A percentile compares a stretch with the other conserved stretches of the same genome.
Conservation (phyloP, 2,797 vertebrate species). For the Squalus acanthias region DNA sequence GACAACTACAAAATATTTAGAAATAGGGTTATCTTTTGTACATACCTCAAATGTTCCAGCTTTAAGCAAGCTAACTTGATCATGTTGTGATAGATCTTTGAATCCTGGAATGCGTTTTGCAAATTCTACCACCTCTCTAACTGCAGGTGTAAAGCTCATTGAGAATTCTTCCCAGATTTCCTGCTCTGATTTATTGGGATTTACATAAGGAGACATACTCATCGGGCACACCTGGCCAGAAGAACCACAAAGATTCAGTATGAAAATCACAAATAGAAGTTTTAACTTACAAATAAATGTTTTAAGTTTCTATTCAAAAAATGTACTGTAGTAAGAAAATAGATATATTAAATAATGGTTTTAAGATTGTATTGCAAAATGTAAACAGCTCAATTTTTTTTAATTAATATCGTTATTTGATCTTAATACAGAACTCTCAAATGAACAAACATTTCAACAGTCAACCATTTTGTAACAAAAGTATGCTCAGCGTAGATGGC, state of each 20-base stretch:
- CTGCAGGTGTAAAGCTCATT: conserved; percentile 90
- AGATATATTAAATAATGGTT: neutral
- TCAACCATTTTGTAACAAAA: neutral
- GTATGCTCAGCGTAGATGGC: neutral
- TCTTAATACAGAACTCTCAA: neutral
- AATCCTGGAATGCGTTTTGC: conserved; percentile 93
- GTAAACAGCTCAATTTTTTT: neutral
- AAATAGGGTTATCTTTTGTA: neutral
- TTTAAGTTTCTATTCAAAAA: neutral
- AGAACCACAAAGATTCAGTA: neutral
- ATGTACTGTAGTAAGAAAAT: neutral
- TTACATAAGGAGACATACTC: conserved; percentile 82
- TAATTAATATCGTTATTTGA: neutral
- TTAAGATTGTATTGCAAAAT: neutral
- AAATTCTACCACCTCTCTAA: conserved; percentile 95
- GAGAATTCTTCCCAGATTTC: conserved; percentile 99
- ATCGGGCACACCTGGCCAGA: conserved; percentile 81
- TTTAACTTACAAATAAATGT: neutral
- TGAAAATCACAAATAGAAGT: conserved; percentile 32
- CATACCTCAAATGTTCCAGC: conserved; percentile 95
- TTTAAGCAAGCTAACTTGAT: conserved; percentile 93
- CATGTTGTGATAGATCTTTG: conserved; percentile 83
- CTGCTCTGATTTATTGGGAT: conserved; percentile 81
- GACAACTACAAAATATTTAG: conserved; percentile 6
- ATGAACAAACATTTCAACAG: neutral